A percentile compares a stretch with the other conserved stretches of the same genome.
Conservation (phyloP, 2,888 invertebrate species). For the Tetanocera ferruginea region DNA sequence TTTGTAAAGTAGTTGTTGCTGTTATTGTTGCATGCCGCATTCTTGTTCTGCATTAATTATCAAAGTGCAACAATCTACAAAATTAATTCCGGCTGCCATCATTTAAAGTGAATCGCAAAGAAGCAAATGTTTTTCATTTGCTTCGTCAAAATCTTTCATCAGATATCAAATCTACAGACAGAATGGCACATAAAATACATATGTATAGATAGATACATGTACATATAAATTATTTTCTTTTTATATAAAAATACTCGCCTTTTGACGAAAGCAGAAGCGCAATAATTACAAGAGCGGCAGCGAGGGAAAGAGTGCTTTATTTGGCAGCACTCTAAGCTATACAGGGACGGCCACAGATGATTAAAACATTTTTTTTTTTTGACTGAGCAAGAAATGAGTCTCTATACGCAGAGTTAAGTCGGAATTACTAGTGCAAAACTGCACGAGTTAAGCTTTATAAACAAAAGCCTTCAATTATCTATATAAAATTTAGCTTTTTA, state of each 20-base stretch:
- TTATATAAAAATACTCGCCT: too few relatives aligned
- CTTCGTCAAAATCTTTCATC: slow-evolving; percentile 50
- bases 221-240: too few relatives aligned
- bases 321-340: not conserved
- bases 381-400: too few relatives aligned
- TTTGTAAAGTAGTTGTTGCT: slow-evolving; percentile 16
- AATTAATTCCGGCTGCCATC: slow-evolving; percentile 26
- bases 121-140: slow-evolving; percentile 24
- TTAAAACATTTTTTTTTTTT: too few relatives aligned
- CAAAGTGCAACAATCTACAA: slow-evolving; percentile 57
- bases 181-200: slow-evolving; percentile 49
- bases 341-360: not conserved
- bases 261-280: not conserved
- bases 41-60: slow-evolving; percentile 63
- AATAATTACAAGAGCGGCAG: not conserved
- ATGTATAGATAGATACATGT: not conserved
- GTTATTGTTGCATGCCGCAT: slow-evolving; percentile 53
- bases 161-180: slow-evolving; percentile 50
- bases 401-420: too few relatives aligned
- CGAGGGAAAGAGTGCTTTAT: not conserved
- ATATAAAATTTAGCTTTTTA: too few relatives aligned
- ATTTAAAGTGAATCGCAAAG: slow-evolving; percentile 38
- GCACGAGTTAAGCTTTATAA: too few relatives aligned
- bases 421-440: too few relatives aligned
- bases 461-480: too few relatives aligned